Conservation (phyloP, 2,888 invertebrate species). For the Lumbricus terrestris region DNA sequence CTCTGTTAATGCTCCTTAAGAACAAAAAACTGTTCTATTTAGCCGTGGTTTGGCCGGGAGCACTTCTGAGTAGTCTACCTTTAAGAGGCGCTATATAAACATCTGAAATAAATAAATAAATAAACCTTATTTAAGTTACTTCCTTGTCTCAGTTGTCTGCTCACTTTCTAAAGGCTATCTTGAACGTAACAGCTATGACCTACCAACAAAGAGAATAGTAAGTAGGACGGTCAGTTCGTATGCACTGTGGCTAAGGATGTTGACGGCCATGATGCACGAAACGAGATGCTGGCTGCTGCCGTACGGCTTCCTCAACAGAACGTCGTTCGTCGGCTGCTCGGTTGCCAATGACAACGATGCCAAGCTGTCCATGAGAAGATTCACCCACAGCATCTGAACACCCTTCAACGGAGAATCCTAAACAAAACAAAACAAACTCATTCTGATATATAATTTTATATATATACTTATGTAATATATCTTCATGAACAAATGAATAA, state of each 20-base stretch:
- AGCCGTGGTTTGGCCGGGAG: too few relatives aligned
- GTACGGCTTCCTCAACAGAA: constrained; percentile 22
- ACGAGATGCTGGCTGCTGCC: constrained; percentile 16
- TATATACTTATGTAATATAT: too few relatives aligned
- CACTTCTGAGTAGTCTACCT: too few relatives aligned
- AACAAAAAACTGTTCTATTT: too few relatives aligned
- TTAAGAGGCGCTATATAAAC: too few relatives aligned
- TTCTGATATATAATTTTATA: too few relatives aligned
- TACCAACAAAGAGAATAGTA: constrained; percentile 59
- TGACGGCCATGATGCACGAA: constrained; percentile 21
- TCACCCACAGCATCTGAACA: constrained; percentile 28
- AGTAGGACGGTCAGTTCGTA: constrained; percentile 21
- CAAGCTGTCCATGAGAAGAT: constrained; percentile 27
- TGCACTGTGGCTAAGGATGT: constrained; percentile 22
- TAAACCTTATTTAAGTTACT: too few relatives aligned
- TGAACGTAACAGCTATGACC: not conserved
- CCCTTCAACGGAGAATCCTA: constrained; percentile 25
- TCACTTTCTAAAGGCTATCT: not conserved
- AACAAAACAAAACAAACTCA: not conserved
- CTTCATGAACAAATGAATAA: too few relatives aligned
- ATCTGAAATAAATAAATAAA: too few relatives aligned
- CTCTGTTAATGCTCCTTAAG: too few relatives aligned
- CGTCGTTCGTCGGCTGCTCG: constrained; percentile 21
- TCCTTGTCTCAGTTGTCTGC: not conserved
- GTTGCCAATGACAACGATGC: constrained; percentile 27